phyloP scores from a whole-genome alignment of 1,140 invertebrate genomes.

The Gonatopus flavifemur region DNA sequence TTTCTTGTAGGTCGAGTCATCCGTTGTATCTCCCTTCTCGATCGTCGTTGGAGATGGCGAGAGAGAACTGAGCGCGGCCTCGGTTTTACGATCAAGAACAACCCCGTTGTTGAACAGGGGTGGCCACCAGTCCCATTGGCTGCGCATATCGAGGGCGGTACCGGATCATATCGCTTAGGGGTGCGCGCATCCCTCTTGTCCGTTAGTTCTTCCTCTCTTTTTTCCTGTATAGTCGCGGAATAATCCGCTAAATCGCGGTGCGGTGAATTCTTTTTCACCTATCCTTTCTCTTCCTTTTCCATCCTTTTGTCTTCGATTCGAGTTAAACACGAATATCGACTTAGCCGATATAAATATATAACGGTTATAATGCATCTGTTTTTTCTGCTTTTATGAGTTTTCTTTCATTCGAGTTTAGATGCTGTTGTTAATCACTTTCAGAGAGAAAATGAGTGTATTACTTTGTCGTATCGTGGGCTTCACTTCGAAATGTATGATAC shows the following conservation, averaged over 20 bases:
- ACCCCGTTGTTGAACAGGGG: slow-evolving; percentile 1
- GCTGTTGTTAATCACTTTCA: no score
- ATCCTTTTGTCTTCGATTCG: no score
- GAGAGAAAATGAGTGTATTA: no score
- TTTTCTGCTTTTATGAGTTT: no score
- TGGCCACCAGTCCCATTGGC: background rate
- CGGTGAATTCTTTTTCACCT: slow-evolving; percentile 2
- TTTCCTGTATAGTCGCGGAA: slow-evolving; percentile 14
- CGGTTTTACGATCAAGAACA: background rate
- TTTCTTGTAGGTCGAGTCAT: background rate
- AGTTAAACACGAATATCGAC: no score
- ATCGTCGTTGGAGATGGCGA: slow-evolving; percentile 11
- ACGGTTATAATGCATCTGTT: no score
- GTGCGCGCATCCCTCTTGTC: slow-evolving; percentile 24
- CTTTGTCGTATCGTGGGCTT: no score
- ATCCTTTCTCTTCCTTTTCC: background rate
- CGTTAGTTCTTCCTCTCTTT: no score
- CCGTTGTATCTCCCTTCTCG: slow-evolving; percentile 2
- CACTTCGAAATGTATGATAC: no score
- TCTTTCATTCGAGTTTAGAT: no score
- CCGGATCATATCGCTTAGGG: slow-evolving; percentile 12
- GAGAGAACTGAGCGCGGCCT: slow-evolving; percentile 17
- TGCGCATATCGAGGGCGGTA: slow-evolving; percentile 6
- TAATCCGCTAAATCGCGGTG: slow-evolving; percentile 23
- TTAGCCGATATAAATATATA: no score